Percentiles rank a stretch among this genome's conserved stretches.
Conservation (phyloP, 2,888 invertebrate species). For the Steromphala cineraria region DNA sequence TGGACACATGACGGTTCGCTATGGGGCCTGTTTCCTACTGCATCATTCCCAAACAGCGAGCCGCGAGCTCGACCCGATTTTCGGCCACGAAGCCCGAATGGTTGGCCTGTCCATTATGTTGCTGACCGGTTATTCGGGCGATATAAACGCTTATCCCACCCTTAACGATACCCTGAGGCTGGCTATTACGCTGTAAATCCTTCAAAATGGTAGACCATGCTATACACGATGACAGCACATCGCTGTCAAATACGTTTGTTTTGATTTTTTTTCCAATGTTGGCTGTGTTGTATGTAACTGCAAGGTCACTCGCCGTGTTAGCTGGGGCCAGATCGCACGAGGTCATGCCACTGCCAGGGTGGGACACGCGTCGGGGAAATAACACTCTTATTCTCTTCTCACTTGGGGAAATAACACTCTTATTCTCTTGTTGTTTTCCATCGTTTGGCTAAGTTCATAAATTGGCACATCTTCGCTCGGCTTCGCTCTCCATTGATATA, state of each 20-base stretch:
- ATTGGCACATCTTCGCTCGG: too few species aligned
- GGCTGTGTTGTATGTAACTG: neutral
- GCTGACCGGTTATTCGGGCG: neutral
- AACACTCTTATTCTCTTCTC: too few species aligned
- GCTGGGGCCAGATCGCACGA: neutral
- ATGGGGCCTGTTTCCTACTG: neutral
- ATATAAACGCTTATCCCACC: neutral
- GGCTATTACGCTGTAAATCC: too few species aligned
- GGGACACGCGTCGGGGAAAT: neutral
- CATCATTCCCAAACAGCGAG: neutral
- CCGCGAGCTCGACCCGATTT: neutral
- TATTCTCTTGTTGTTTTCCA: too few species aligned
- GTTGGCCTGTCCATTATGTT: neutral
- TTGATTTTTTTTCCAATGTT: neutral
- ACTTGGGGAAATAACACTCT: too few species aligned
- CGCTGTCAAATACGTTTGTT: neutral
- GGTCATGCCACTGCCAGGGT: neutral
- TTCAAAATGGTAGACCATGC: neutral
- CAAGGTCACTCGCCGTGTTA: neutral
- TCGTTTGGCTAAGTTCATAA: too few species aligned
- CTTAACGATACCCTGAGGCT: too few species aligned
- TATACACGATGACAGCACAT: neutral
- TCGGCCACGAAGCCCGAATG: neutral
- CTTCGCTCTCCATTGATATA: too few species aligned
- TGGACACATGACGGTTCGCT: too few species aligned